phyloP scores from a whole-genome alignment of 64 coral and sea anemone genomes.

The Dendronephthya gigantea region DNA sequence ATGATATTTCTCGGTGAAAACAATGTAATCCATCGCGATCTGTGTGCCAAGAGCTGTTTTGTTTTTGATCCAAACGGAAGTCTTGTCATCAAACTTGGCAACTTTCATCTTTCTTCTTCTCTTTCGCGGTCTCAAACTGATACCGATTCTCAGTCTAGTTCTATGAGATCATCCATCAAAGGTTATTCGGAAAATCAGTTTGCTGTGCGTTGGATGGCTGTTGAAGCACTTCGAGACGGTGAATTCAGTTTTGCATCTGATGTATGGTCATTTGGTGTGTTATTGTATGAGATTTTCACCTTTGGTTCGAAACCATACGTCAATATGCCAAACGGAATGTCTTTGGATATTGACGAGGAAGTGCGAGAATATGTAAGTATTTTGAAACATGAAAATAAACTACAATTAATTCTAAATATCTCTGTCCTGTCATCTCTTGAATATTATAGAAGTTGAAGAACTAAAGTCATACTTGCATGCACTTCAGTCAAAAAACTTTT shows the following conservation, averaged over 20 bases:
- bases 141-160: background rate
- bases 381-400: background rate
- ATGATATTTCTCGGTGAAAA: background rate
- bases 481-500: too few species aligned
- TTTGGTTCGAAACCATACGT: background rate
- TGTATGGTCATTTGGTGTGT: background rate
- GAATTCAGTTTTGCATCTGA: background rate
- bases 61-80: background rate
- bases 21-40: background rate
- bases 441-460: too few species aligned
- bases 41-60: background rate
- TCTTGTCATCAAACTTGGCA: background rate
- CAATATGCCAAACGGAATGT: background rate
- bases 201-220: slow-evolving; percentile 6
- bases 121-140: background rate
- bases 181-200: background rate
- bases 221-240: background rate
- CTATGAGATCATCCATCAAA: background rate
- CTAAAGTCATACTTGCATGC: too few species aligned
- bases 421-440: too few species aligned
- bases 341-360: background rate
- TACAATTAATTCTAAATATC: too few species aligned
- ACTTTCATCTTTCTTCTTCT: background rate
- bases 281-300: background rate
- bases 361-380: background rate